These are phyloP conservation scores for Horisme vitalbata DNA, from an alignment of 2,888 invertebrate genomes.

Conservation along the genomic window DNA sequence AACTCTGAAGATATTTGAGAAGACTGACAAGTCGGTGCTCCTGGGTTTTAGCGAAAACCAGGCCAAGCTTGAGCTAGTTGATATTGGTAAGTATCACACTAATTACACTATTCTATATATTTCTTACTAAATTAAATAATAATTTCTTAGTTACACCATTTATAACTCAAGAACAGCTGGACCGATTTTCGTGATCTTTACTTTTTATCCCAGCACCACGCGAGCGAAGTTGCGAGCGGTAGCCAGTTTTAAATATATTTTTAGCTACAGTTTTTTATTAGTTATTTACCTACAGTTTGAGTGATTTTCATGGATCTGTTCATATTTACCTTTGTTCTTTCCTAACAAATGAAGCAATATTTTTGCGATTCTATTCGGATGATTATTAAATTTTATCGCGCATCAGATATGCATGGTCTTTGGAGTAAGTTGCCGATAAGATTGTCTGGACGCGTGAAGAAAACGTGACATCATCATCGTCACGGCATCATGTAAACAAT, in stretches of 20 bases:
- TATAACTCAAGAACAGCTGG: no score
- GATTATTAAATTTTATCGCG: constrained; percentile 7
- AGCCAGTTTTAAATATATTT: no score
- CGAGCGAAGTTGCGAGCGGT: no score
- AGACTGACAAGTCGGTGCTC: constrained; percentile 83
- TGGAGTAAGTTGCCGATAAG: constrained; percentile 27
- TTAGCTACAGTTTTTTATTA: no score
- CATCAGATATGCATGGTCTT: constrained; percentile 8
- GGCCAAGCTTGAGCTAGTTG: constrained; percentile 89
- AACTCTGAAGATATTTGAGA: constrained; percentile 87
- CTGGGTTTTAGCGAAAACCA: constrained; percentile 89
- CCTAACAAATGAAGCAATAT: not conserved
- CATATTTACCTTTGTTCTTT: no score
- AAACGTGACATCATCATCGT: constrained; percentile 19
- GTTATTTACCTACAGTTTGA: no score
- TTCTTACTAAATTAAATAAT: not conserved
- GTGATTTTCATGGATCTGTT: no score
- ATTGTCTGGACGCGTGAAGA: constrained; percentile 23
- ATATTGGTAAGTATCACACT: constrained; percentile 87
- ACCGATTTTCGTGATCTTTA: no score
- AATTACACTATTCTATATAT: no score
- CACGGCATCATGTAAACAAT: constrained; percentile 19
- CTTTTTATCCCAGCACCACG: no score
- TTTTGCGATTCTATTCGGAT: constrained; percentile 3
- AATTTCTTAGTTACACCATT: no score